Conservation (phyloP, 2,797 vertebrate genomes). For the Prionace glauca region DNA sequence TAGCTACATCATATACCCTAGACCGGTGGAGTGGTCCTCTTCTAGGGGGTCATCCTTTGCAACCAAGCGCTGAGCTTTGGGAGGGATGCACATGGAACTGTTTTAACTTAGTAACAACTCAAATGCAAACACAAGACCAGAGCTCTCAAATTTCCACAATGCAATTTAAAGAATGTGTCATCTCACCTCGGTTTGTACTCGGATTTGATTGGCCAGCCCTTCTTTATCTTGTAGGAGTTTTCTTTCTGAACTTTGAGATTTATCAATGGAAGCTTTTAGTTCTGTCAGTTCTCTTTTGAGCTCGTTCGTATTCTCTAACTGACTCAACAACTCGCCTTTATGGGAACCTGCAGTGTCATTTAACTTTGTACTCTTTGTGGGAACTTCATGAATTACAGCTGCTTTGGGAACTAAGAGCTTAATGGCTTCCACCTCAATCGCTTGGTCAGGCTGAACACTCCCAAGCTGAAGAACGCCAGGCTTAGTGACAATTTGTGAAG, state of each 20-base stretch:
- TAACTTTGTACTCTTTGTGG: conserved; percentile 58
- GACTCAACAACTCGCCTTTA: conserved; percentile 61
- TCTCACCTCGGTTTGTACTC: conserved; percentile 87
- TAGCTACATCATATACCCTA: too few species aligned
- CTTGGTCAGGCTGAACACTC: conserved; percentile 71
- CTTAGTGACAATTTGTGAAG: conserved; percentile 50
- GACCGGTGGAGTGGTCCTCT: too few species aligned
- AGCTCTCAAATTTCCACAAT: background rate
- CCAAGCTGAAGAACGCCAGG: conserved; percentile 84
- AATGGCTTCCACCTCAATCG: conserved; percentile 82
- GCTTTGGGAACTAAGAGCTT: conserved; percentile 82
- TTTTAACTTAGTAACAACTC: background rate
- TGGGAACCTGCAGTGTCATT: conserved; percentile 52
- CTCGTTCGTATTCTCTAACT: conserved; percentile 53
- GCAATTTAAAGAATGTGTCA: background rate
- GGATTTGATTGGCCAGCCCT: conserved; percentile 87
- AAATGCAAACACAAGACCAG: background rate
- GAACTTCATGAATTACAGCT: conserved; percentile 69
- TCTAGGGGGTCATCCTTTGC: too few species aligned
- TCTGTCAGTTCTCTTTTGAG: conserved; percentile 65
- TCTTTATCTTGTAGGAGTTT: conserved; percentile 89
- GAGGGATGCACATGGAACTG: too few species aligned
- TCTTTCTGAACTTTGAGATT: conserved; percentile 84
- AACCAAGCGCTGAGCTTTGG: too few species aligned
- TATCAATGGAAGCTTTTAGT: conserved; percentile 69